phyloP scores from a whole-genome alignment of 2,113 vertebrate species.

The Psophia crepitans region DNA sequence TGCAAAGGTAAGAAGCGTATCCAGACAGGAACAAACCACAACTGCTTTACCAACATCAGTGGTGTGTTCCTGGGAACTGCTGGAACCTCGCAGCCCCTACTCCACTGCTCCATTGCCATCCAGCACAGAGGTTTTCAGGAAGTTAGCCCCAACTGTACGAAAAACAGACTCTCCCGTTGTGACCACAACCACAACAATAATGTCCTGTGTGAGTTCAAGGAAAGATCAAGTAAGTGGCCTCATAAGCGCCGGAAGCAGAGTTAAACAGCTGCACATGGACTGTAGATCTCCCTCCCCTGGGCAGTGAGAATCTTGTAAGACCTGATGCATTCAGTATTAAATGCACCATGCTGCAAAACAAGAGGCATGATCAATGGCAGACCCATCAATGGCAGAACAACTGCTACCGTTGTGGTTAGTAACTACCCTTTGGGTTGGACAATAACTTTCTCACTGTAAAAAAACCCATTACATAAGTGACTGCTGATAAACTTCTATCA shows the following conservation, averaged over 20 bases:
- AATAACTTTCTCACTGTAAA: neutral
- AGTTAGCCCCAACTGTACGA: accelerated
- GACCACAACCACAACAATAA: neutral
- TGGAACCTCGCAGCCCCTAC: neutral
- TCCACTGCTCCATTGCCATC: neutral
- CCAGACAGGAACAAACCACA: neutral
- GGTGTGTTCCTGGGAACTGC: neutral
- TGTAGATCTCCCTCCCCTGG: neutral
- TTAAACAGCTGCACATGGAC: neutral
- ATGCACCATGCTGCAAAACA: accelerated
- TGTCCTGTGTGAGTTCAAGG: accelerated
- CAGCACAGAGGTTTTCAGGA: neutral
- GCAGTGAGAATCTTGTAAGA: neutral
- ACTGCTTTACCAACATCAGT: accelerated
- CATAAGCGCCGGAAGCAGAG: accelerated
- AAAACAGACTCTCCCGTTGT: neutral
- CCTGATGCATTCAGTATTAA: neutral
- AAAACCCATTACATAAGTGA: neutral
- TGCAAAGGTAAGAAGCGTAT: neutral
- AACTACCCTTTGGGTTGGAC: neutral
- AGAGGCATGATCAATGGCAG: accelerated
- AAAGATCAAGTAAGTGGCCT: neutral
- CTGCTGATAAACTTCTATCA: neutral
- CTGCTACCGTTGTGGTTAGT: neutral
- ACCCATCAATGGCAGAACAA: accelerated